Evolutionary conservation across 2,888 invertebrate species (phyloP), one percentile per base, ranked within the genome.

Genomic region (Ditula angustiorana): DNA sequence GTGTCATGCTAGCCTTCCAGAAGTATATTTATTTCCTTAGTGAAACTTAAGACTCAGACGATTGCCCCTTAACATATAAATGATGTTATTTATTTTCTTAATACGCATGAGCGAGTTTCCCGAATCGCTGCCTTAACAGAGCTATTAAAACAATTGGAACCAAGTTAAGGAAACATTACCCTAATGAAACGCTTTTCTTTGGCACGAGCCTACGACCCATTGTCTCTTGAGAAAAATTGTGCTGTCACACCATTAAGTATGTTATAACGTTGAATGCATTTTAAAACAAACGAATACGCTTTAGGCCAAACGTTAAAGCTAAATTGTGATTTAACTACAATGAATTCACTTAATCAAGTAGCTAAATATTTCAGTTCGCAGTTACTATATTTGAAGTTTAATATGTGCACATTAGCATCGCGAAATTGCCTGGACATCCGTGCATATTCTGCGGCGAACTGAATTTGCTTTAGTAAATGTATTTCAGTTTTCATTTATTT

Each of bases 401-500:
- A 68, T 69, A 67, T 30, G 67, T 56, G 61, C 53, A 57, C 71
- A 71, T 71, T 69, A 75, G 69, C 71, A 70, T 70, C 46, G 67
- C 66, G 69, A 71, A 72, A 74, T 74, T 74, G 71, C 67, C 70
- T 67, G 62, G 37, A 63, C 52, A 52, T 59, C 28, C 53, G 63
- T 69, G 60, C 57, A 65, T 64, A 61, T 63, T 68, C 67, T 68
- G 72, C 72, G 71, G 74, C 64, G 67, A 58, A 74, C 72, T 71
- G 71, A 71, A 76, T 75, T 75, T 72, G 62, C 76, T 70, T 55
- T 57, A 66, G 71, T 73, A 76, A 37, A 77, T 78, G 74, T 74
- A 76, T 82, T 82, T 78, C 77, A 80, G 81, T 76, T 53, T 24
- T 13, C 30, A 44, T 71, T 77, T 84, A 50, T 71, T 77, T 84